These are phyloP conservation scores for Pogonomyrmex californicus DNA, from an alignment of 1,140 invertebrate genomes.

Conservation along the genomic window DNA sequence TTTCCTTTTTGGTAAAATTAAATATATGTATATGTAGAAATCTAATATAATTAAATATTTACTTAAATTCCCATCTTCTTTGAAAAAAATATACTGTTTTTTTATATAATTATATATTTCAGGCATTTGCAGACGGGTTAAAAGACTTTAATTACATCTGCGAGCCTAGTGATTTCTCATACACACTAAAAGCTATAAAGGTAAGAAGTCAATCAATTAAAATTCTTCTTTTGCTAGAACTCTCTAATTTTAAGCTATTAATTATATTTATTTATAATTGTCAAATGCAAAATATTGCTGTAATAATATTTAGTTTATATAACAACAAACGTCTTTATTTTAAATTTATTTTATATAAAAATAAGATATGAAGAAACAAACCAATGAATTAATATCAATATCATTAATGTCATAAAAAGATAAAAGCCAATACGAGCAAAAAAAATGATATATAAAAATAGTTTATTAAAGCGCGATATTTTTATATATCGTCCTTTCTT, in stretches of 20 bases:
- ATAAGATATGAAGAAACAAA: constrained; percentile 9
- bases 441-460: too few species aligned
- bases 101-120: constrained; percentile 35
- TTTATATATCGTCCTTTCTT: too few species aligned
- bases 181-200: constrained; percentile 88
- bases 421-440: too few species aligned
- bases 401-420: too few species aligned
- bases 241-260: neutral
- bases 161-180: constrained; percentile 91
- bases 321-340: neutral
- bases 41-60: neutral
- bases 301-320: neutral
- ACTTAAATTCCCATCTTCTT: neutral
- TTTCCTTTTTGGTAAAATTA: neutral
- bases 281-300: neutral
- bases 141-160: constrained; percentile 90
- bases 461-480: too few species aligned
- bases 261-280: constrained; percentile 1
- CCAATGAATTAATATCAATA: neutral
- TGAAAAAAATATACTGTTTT: neutral
- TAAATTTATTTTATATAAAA: neutral
- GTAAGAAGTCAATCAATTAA: constrained; percentile 79
- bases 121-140: constrained; percentile 85
- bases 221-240: neutral
- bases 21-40: neutral